A percentile compares a stretch with the other conserved stretches of the same genome.
Conservation (phyloP, 2,888 invertebrate species). For the Dryadula phaetusa region DNA sequence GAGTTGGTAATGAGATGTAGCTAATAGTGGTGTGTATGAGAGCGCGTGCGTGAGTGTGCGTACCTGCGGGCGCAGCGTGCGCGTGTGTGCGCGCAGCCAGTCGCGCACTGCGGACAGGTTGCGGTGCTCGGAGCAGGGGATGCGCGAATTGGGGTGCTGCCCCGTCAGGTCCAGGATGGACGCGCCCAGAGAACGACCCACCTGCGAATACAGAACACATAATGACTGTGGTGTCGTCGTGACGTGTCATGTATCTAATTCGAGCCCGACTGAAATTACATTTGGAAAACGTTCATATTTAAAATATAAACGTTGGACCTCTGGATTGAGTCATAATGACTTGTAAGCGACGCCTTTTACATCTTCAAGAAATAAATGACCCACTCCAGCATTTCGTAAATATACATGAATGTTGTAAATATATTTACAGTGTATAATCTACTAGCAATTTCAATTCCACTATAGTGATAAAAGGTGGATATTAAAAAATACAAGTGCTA, state of each 20-base stretch:
- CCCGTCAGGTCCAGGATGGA: conserved; percentile 93
- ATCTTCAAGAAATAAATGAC: not conserved
- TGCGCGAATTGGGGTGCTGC: conserved; percentile 91
- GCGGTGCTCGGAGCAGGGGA: conserved; percentile 92
- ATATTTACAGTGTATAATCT: not conserved
- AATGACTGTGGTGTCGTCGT: too few species aligned
- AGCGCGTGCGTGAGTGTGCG: not conserved
- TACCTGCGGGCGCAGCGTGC: conserved; percentile 75
- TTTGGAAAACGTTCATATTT: too few species aligned
- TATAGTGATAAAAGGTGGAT: conserved; percentile 7
- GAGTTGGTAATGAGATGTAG: too few species aligned
- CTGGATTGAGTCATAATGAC: too few species aligned
- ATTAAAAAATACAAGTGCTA: not conserved
- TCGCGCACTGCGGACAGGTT: conserved; percentile 87
- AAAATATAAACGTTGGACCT: not conserved
- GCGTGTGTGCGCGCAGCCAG: conserved; percentile 82
- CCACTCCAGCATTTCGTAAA: too few species aligned
- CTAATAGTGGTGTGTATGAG: not conserved
- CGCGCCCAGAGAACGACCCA: conserved; percentile 92
- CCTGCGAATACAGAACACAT: conserved; percentile 73
- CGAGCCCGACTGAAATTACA: too few species aligned
- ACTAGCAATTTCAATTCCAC: not conserved
- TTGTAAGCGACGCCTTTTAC: too few species aligned
- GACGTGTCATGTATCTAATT: too few species aligned
- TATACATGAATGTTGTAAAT: not conserved